Evolutionary conservation across 2,888 invertebrate genomes (phyloP).

Genomic region (Atrina japonica): DNA sequence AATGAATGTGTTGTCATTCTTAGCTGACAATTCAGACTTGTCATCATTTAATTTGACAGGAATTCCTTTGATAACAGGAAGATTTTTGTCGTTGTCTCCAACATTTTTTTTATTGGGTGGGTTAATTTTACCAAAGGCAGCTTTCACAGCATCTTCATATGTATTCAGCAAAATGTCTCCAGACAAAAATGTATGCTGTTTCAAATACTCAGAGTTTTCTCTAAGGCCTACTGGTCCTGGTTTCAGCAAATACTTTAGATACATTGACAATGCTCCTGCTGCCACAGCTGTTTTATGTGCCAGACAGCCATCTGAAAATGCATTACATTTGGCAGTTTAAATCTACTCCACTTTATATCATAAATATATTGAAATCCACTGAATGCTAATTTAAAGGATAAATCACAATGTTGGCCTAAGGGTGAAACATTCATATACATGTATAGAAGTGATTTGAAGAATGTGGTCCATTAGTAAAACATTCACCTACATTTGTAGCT

Average conservation of each 20-base stretch:
- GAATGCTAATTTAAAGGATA: too few species aligned
- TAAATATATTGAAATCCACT: too few species aligned
- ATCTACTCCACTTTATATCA: background rate
- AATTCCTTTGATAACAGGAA: too few species aligned
- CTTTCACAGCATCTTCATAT: background rate
- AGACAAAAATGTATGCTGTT: background rate
- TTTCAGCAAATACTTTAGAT: constrained; percentile 71
- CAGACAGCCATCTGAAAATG: constrained; percentile 73
- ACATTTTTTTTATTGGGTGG: background rate
- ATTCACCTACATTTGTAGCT: too few species aligned
- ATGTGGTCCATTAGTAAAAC: too few species aligned
- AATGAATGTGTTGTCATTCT: too few species aligned
- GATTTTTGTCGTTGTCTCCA: too few species aligned
- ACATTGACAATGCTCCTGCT: constrained; percentile 75
- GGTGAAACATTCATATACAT: too few species aligned
- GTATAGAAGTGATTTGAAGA: too few species aligned
- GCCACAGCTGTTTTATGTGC: constrained; percentile 79
- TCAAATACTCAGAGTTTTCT: constrained; percentile 15
- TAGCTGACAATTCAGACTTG: too few species aligned
- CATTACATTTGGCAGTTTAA: background rate
- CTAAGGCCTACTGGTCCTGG: constrained; percentile 51
- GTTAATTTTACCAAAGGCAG: too few species aligned
- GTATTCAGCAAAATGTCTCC: constrained; percentile 5
- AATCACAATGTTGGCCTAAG: too few species aligned
- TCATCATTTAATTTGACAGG: background rate